Percentiles rank a stretch among this genome's conserved stretches.
Conservation (phyloP, 2,113 vertebrate genomes). For the Rhinogobius similis region DNA sequence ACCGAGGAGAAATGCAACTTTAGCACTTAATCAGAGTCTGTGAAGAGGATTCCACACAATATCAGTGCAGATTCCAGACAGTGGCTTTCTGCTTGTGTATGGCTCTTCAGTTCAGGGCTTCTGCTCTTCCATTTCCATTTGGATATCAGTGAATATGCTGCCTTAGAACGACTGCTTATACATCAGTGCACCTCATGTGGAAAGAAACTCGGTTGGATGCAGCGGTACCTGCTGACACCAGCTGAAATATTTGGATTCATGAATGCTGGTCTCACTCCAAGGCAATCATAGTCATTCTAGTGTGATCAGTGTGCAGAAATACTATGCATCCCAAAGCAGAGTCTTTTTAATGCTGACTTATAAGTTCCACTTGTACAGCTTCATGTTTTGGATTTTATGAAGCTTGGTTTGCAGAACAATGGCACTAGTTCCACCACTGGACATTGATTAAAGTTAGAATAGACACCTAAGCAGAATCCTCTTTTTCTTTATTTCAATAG, state of each 20-base stretch:
- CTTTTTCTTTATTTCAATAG: background rate
- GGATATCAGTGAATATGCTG: slow-evolving; percentile 45
- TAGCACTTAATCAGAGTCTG: slow-evolving; percentile 73
- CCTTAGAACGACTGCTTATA: slow-evolving; percentile 43
- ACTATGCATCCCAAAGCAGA: slow-evolving; percentile 37
- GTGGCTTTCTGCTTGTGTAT: slow-evolving; percentile 41
- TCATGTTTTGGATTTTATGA: slow-evolving; percentile 12
- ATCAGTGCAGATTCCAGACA: slow-evolving; percentile 56
- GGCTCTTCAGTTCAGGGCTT: slow-evolving; percentile 33
- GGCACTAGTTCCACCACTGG: background rate
- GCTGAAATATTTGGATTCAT: slow-evolving; percentile 69
- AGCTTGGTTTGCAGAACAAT: background rate
- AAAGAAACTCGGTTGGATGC: slow-evolving; percentile 62
- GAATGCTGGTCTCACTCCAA: slow-evolving; percentile 44
- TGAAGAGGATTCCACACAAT: slow-evolving; percentile 59
- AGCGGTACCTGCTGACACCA: slow-evolving; percentile 56
- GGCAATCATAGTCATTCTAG: slow-evolving; percentile 58
- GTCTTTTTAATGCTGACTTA: slow-evolving; percentile 42
- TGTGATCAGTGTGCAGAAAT: slow-evolving; percentile 56
- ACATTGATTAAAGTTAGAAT: background rate
- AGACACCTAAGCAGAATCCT: background rate
- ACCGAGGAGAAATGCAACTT: slow-evolving; percentile 73
- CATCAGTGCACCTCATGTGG: slow-evolving; percentile 48
- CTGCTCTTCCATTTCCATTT: slow-evolving; percentile 37
- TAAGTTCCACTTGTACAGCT: slow-evolving; percentile 24